Base-by-base conservation (phyloP, 53 echinoderm and acorn worm species). In the Crossaster papposus region DNA sequence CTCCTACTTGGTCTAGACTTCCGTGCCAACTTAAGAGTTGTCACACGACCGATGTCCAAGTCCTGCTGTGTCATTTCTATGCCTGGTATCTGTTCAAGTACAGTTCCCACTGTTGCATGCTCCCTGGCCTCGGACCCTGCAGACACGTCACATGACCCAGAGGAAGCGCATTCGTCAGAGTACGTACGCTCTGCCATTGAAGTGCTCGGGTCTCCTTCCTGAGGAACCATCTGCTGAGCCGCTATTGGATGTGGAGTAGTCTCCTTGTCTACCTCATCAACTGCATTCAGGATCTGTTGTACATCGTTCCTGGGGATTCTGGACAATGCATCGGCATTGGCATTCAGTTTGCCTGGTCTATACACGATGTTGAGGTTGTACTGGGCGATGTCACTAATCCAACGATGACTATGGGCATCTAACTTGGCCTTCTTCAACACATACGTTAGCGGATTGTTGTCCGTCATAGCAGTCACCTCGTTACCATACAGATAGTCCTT, bases 321-420 rank as follows among this genome's bases (percentile, higher is more conserved):
- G 77, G n/a, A n/a, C n/a, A n/a, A n/a, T n/a, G n/a, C n/a, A n/a
- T n/a, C n/a, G n/a, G n/a, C n/a, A n/a, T n/a, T 91, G 17, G 82
- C 78, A 18, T 91, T 91, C 36, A 30, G 13, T 18, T 89, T 89
- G 35, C n/a, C 83, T 53, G 87, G 87, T 11, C 87, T 37, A 30
- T 87, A 83, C 17, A 81, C 68, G 37, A 90, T 90, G 29, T 90
- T 54, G 26, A 90, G 44, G 52, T 90, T 71, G 74, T 62, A 90
- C 50, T 80, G 80, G 4, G 89, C 50, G 15, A 82, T 22, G 58
- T 90, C 83, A 37, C 24, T 82, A 7, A 82, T 75, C 90, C 90
- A 90, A 3, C 81, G 73, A 10, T 90, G 90, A 18, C 83, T 72
- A 3, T 72, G 74, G 0, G 90, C 90, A 72, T 82, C 82, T 0